These are phyloP conservation scores for Leucophenga varia DNA, from an alignment of 1,140 invertebrate genomes.

Conservation along the genomic window DNA sequence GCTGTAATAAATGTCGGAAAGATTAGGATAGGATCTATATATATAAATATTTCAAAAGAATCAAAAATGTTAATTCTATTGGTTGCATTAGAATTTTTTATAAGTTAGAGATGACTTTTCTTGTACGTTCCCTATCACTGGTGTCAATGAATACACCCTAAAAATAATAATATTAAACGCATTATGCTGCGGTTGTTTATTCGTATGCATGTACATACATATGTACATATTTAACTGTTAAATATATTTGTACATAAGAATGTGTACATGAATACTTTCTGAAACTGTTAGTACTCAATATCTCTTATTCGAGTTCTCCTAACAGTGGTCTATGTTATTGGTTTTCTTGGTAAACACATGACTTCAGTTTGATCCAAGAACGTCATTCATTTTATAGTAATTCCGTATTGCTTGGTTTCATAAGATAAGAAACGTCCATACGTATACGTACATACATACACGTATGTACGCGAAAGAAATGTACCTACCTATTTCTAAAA, in stretches of 20 bases:
- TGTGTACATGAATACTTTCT: constrained; percentile 5
- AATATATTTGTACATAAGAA: constrained; percentile 4
- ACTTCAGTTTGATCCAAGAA: constrained; percentile 18
- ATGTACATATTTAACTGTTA: constrained; percentile 2
- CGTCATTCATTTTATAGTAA: constrained; percentile 10
- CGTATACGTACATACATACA: not conserved
- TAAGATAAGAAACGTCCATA: constrained; percentile 15
- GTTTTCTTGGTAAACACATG: constrained; percentile 8
- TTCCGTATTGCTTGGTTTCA: constrained; percentile 4
- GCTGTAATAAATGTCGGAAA: no score
- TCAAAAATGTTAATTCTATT: no score
- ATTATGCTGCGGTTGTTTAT: not conserved
- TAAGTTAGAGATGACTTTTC: no score
- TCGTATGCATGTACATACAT: not conserved
- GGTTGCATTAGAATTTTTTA: no score
- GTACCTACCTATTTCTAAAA: no score
- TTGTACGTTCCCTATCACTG: no score
- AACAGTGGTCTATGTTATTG: constrained; percentile 8
- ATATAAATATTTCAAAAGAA: no score
- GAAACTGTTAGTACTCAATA: not conserved
- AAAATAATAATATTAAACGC: no score
- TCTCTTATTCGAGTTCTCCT: constrained; percentile 14
- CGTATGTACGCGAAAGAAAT: no score
- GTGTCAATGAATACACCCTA: no score
- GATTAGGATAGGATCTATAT: no score